Evolutionary conservation across 92 coral and sea anemone species (phyloP), one percentile per base, ranked within the genome.

Genomic region (Scolanthus callimorphus): DNA sequence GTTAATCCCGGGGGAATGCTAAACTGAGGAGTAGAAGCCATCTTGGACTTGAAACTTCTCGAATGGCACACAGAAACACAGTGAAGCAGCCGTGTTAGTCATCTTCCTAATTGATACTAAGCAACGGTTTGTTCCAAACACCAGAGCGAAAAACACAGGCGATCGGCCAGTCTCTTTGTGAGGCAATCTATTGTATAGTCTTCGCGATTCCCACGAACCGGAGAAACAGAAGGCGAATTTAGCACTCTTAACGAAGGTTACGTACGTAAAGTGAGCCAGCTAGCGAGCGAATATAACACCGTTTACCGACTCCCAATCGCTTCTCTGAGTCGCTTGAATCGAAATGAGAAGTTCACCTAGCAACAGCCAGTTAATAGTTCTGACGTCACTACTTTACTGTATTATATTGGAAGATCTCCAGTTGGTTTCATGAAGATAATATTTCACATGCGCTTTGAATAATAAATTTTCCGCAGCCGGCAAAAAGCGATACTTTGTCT

Each of bases 1-100:
- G 96, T 81, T 29, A 94, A 83, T 34, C 99, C 99, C 31, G 88
- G 82, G 63, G 99, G 99, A 63, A 88, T 73, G 59, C 63, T 67
- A 63, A 88, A 88, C 70, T 73, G 80, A 25, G 60, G 71, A 29
- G 46, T 57, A 34, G 70, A 64, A 60, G 86, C 90, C 96, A 88
- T 88, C 57, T 70, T 82, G 70, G 50, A 73, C 53, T 29, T 25
- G 53, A 67, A 51, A 6, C 41, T 34, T 34, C 15, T 15, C 41
- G 41, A 6, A 6, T 34, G 15, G 41, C 15, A 34, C 41, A 6
- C 6, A 6, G 8, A 15, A 15, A 15, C 41, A 6, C 6, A 34
- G 15, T 15, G 41, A 34, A 15, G 41, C 41, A 34, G 41, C 15
- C 8, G 6, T 34, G 15, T 15, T 6, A 34, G 6, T 34, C 41